phyloP scores from a whole-genome alignment of 1,140 invertebrate species.

The Aphidius gifuensis region DNA sequence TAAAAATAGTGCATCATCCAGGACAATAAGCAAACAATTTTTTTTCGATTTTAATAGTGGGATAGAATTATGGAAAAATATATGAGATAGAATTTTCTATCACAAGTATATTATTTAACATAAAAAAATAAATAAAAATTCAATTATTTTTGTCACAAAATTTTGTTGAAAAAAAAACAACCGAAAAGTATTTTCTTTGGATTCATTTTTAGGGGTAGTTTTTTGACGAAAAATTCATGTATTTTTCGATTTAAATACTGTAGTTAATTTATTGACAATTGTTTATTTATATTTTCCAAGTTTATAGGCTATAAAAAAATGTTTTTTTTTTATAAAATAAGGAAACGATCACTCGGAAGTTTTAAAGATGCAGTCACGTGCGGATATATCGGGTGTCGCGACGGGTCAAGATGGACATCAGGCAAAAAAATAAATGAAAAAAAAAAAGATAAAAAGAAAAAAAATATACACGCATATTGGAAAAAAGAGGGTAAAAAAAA shows the following conservation, averaged over 20 bases:
- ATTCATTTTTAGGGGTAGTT: no score
- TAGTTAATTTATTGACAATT: conserved; percentile 15
- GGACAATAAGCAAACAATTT: background rate
- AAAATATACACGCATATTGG: background rate
- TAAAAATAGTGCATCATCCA: background rate
- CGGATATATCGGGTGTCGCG: conserved; percentile 35
- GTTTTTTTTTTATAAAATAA: conserved; percentile 34
- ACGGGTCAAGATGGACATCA: conserved; percentile 19
- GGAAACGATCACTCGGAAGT: conserved; percentile 41
- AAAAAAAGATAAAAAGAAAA: background rate
- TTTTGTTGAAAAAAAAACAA: no score
- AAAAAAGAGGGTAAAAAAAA: conserved; percentile 26
- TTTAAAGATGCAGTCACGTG: conserved; percentile 27
- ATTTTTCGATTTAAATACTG: background rate
- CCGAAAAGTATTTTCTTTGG: no score
- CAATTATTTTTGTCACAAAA: no score
- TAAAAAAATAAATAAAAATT: no score
- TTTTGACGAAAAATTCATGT: no score
- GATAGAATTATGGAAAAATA: no score
- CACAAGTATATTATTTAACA: no score
- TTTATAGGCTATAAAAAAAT: conserved; percentile 25
- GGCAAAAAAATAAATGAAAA: conserved; percentile 1
- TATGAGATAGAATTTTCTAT: no score
- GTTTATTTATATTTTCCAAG: background rate
- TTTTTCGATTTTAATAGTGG: conserved; percentile 5